Conservation (phyloP, 2,113 vertebrate genomes). For the Hippoglossus stenolepis region DNA sequence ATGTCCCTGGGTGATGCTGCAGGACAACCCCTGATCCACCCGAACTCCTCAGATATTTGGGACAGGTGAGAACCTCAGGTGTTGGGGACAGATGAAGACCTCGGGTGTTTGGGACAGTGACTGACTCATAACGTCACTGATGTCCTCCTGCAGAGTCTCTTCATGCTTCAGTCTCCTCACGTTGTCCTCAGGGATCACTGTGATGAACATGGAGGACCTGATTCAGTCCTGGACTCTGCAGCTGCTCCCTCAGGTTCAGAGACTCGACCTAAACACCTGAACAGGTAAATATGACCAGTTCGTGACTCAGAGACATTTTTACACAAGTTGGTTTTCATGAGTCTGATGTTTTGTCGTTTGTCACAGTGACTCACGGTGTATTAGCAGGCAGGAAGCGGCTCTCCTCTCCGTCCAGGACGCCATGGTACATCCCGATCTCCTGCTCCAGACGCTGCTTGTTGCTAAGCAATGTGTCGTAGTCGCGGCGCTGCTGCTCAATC, state of each 20-base stretch:
- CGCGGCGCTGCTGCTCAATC: slow-evolving; percentile 87
- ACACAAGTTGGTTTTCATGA: too few relatives aligned
- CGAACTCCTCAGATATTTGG: too few relatives aligned
- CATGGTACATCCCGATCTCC: slow-evolving; percentile 88
- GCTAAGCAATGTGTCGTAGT: slow-evolving; percentile 85
- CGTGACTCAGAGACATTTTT: too few relatives aligned
- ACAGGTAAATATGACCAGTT: slow-evolving; percentile 8
- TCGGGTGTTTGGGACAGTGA: too few relatives aligned
- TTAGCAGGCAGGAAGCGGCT: slow-evolving; percentile 75
- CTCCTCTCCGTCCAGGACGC: slow-evolving; percentile 91
- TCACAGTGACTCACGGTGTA: slow-evolving; percentile 53
- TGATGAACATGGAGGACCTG: slow-evolving; percentile 18
- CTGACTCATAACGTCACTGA: too few relatives aligned
- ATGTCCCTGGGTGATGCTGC: too few relatives aligned
- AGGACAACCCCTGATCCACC: too few relatives aligned
- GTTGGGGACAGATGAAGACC: too few relatives aligned
- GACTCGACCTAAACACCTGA: slow-evolving; percentile 41
- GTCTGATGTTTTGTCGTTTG: background rate
- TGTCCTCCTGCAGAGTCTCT: too few relatives aligned
- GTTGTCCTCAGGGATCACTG: slow-evolving; percentile 21
- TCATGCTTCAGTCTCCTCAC: background rate
- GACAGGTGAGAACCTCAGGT: too few relatives aligned
- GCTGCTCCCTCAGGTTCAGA: slow-evolving; percentile 24
- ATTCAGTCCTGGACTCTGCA: slow-evolving; percentile 13
- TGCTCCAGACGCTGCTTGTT: slow-evolving; percentile 89